Base-by-base conservation (phyloP, 2,113 vertebrate species). In the Clarias magur region DNA sequence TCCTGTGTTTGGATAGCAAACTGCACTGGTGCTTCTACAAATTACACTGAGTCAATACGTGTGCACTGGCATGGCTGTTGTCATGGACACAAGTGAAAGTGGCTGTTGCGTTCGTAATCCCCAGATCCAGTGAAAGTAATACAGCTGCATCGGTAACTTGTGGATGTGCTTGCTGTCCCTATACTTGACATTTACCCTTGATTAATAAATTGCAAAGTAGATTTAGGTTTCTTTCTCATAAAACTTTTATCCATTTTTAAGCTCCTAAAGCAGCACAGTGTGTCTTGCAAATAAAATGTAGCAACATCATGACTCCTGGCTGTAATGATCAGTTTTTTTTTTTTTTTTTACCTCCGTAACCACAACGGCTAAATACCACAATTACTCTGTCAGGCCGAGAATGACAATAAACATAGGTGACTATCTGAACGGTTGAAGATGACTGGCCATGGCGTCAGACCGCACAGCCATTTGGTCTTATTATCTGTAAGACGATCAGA, bases 1-100 rank as follows among this genome's bases (percentile, higher is more conserved):
- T 90, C 89, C 91, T 89, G 91, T 91, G 93, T 95, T 95, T 93
- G 94, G 93, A 94, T 93, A 92, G 94, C 93, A 93, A 94, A 94
- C 91, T 90, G 68, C 90, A 91, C 91, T 70, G 89, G 91, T 93
- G 89, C 92, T 92, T 92, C 90, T 90, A 93, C 92, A 94, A 93
- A 94, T 94, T 92, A 93, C 90, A 92, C 88, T 82, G 86, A 82
- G 80, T 80, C 88, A 80, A 54, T 86, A 81, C 19, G 5, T 84
- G 86, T 65, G 85, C 85, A 72, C 82, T 23, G 81, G 84, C 59
- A 54, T 57, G 72, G 75, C 12, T 57, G 79, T 75, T 13, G 27
- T 16, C 70, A 34, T 5, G 85, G 76, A 30, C 4, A 2, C 73
- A 23, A 13, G 65, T 34, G 62, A 82, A 75, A 57, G 6, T 19